Evolutionary conservation across 2,113 vertebrate species (phyloP).

Genomic region (Zosterops lateralis): DNA sequence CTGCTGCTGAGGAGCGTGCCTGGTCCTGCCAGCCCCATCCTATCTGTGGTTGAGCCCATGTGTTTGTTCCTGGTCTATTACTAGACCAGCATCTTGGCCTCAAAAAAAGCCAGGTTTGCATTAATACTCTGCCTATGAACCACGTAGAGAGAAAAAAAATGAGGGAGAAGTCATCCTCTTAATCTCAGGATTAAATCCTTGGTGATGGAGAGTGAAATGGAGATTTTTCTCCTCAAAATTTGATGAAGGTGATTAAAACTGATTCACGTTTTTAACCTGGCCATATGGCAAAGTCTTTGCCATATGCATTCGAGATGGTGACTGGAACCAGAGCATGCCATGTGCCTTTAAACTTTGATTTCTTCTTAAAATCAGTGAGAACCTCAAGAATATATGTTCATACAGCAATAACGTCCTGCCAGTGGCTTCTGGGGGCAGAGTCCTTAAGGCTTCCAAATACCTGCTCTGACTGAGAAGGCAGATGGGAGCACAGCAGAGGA

Average conservation of each 20-base stretch:
- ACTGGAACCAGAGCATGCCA: neutral
- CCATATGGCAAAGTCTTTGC: neutral
- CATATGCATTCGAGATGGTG: neutral
- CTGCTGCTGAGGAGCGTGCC: fast-evolving
- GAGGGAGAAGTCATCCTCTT: neutral
- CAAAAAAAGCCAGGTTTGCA: fast-evolving
- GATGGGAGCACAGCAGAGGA: neutral
- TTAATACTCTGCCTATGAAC: neutral
- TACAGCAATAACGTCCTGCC: neutral
- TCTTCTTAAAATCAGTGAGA: neutral
- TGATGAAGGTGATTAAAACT: neutral
- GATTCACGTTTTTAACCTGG: neutral
- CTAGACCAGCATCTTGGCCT: neutral
- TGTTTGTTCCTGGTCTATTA: neutral
- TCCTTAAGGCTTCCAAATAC: neutral
- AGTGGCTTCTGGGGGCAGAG: neutral
- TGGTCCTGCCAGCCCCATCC: neutral
- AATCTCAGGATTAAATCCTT: neutral
- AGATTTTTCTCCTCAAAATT: neutral
- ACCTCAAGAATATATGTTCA: neutral
- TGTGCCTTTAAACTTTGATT: neutral
- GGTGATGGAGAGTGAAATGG: neutral
- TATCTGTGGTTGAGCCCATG: fast-evolving
- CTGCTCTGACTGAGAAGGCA: neutral
- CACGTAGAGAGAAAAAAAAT: neutral